phyloP scores from a whole-genome alignment of 1,140 invertebrate species.

The Sinonovacula constricta region DNA sequence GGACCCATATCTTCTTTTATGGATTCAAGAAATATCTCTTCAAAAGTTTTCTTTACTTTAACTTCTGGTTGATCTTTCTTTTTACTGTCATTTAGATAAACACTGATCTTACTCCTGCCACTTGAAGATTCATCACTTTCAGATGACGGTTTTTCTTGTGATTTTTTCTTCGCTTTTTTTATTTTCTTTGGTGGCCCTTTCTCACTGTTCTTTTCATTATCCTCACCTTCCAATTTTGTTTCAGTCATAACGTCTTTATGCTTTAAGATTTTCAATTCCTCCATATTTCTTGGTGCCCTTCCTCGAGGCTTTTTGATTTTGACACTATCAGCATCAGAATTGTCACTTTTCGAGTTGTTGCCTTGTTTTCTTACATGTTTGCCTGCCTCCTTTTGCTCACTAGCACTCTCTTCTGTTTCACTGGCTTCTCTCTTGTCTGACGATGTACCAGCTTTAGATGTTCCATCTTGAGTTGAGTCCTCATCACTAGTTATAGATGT shows the following conservation, averaged over 20 bases:
- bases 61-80: neutral
- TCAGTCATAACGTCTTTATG: too few species aligned
- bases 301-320: neutral
- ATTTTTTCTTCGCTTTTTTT: neutral
- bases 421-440: neutral
- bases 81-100: conserved; percentile 39
- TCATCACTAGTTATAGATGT: neutral
- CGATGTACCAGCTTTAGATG: neutral
- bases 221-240: conserved; percentile 9
- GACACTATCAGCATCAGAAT: conserved; percentile 5
- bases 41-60: conserved; percentile 48
- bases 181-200: neutral
- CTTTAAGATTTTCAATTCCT: neutral
- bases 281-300: neutral
- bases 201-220: neutral
- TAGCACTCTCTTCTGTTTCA: neutral
- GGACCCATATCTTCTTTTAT: conserved; percentile 30
- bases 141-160: neutral
- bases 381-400: conserved; percentile 12
- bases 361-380: conserved; percentile 29
- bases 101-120: conserved; percentile 38
- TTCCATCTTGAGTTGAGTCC: conserved; percentile 44
- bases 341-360: conserved; percentile 5
- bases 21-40: conserved; percentile 40
- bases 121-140: neutral